Evolutionary conservation across 2,113 vertebrate species (phyloP).

Genomic region (Daphoenositta chrysoptera): DNA sequence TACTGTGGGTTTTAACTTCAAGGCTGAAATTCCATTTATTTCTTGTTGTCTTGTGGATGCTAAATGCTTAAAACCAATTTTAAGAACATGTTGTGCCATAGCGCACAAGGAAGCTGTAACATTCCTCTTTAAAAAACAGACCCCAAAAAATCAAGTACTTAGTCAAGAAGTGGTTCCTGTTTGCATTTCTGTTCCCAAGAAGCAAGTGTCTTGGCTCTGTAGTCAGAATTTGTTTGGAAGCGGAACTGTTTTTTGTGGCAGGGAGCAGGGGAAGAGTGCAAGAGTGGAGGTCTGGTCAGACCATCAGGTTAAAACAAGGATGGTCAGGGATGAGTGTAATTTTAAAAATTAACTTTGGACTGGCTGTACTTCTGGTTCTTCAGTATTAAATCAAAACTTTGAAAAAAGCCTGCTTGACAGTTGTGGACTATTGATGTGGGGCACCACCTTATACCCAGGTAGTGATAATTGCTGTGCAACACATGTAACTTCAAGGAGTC

Average conservation of each 20-base stretch:
- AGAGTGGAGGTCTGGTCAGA: background rate
- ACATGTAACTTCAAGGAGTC: background rate
- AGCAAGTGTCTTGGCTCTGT: background rate
- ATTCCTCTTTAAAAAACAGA: background rate
- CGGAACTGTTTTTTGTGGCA: rapidly evolving
- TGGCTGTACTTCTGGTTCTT: background rate
- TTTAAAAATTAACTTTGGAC: background rate
- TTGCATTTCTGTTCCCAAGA: background rate
- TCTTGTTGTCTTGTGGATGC: background rate
- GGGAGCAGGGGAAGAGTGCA: background rate
- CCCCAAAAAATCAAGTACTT: rapidly evolving
- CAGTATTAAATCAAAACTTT: background rate
- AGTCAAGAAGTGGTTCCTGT: background rate
- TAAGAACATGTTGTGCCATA: background rate
- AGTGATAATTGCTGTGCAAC: background rate
- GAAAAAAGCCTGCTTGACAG: background rate
- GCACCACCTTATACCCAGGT: background rate
- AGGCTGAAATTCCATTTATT: background rate
- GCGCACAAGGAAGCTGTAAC: background rate
- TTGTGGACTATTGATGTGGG: background rate
- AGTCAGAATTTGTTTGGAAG: background rate
- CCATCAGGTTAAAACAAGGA: background rate
- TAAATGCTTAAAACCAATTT: background rate
- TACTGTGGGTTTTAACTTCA: background rate
- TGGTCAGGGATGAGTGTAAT: background rate